These are phyloP conservation scores for Oligia strigilis DNA, from an alignment of 2,888 invertebrate genomes.

Conservation along the genomic window DNA sequence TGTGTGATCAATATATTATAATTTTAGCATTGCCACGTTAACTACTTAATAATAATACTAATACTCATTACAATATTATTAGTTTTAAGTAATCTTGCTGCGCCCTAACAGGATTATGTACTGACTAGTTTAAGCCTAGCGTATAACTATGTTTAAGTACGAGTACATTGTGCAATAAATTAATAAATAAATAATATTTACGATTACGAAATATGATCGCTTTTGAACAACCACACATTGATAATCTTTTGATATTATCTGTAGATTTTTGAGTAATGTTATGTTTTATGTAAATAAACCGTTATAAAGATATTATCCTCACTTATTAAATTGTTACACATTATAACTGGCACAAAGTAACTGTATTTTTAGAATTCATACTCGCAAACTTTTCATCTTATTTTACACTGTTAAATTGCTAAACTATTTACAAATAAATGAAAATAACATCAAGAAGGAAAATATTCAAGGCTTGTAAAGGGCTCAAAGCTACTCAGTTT, in stretches of 20 bases:
- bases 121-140: no score
- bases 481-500: background rate
- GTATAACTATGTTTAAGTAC: no score
- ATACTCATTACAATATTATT: no score
- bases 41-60: no score
- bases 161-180: no score
- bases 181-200: background rate
- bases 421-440: background rate
- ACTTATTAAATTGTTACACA: background rate
- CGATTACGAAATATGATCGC: constrained; percentile 1
- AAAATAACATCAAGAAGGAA: background rate
- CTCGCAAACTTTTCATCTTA: background rate
- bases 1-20: no score
- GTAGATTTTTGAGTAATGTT: background rate
- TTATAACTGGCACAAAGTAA: background rate
- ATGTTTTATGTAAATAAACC: constrained; percentile 18
- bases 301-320: constrained; percentile 3
- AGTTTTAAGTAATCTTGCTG: no score
- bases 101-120: no score
- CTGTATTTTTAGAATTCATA: background rate
- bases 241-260: constrained; percentile 27
- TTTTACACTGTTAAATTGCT: background rate
- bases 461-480: background rate
- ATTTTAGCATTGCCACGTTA: no score
- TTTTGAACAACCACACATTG: background rate